Evolutionary conservation across 1,140 invertebrate genomes (phyloP).

Genomic region (Sminthurides bifidus): DNA sequence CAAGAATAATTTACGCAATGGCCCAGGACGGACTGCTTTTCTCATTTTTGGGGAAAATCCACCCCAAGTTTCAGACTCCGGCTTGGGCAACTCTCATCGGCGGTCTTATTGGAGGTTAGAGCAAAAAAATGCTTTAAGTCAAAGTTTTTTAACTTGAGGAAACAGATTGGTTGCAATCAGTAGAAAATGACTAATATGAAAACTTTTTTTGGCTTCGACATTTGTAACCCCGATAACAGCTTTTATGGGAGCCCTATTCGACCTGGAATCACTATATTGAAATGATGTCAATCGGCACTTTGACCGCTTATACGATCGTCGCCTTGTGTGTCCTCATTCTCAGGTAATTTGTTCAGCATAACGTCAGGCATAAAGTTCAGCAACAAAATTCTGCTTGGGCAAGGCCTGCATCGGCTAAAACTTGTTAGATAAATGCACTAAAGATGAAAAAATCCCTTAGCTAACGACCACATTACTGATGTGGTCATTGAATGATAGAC

Average conservation of each 20-base stretch:
- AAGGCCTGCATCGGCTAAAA: no score
- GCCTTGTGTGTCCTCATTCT: conserved; percentile 76
- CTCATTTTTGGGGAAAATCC: conserved; percentile 55
- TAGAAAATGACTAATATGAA: no score
- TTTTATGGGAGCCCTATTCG: conserved; percentile 72
- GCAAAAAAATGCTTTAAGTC: background rate
- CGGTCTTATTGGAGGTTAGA: conserved; percentile 58
- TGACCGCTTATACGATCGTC: conserved; percentile 84
- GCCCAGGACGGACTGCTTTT: conserved; percentile 75
- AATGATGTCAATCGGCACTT: conserved; percentile 90
- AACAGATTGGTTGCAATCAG: no score
- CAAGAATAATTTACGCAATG: conserved; percentile 81
- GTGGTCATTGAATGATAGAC: no score
- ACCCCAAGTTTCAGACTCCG: conserved; percentile 64
- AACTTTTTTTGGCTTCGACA: no score
- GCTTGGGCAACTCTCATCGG: conserved; percentile 67
- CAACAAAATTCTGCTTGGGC: no score
- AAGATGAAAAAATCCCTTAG: no score
- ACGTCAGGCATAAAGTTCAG: no score
- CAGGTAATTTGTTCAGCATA: no score
- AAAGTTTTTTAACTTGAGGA: background rate
- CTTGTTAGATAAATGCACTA: no score
- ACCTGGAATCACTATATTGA: conserved; percentile 77
- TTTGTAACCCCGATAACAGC: no score
- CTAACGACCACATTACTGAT: no score